Conservation (phyloP, 2,113 vertebrate species). For the Ramphastos sulfuratus region DNA sequence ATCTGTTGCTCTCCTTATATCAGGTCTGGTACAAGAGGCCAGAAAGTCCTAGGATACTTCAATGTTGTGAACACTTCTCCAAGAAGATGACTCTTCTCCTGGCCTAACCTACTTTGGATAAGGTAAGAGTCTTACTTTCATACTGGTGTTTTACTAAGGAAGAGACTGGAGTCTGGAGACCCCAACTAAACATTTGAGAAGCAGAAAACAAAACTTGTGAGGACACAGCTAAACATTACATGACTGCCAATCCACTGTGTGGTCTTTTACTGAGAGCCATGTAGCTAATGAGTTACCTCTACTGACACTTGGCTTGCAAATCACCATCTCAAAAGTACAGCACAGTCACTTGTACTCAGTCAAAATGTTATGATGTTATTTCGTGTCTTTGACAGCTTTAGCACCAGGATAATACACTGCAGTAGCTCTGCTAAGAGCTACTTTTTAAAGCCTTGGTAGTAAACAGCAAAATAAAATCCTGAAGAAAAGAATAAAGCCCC, state of each 20-base stretch:
- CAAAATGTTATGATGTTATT: slow-evolving; percentile 6
- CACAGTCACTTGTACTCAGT: neutral
- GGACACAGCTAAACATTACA: rapidly evolving
- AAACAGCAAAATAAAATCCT: neutral
- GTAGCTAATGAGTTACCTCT: slow-evolving; percentile 17
- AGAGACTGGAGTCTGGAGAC: neutral
- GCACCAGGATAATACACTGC: neutral
- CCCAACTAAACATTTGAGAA: neutral
- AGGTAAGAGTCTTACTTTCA: neutral
- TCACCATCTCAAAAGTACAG: neutral
- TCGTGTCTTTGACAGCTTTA: neutral
- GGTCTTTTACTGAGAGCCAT: neutral
- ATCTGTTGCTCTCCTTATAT: neutral
- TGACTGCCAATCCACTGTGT: neutral
- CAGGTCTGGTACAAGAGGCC: neutral
- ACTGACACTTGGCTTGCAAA: slow-evolving; percentile 13
- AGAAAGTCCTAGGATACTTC: neutral
- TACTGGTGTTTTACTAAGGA: neutral
- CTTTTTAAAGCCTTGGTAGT: neutral
- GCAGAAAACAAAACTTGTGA: neutral
- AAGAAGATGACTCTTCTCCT: neutral
- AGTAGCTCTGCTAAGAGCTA: neutral
- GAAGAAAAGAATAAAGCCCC: neutral
- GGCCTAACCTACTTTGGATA: neutral
- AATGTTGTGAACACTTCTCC: neutral